Evolutionary conservation across 2,113 vertebrate genomes (phyloP).

Genomic region (Paratilapia polleni): DNA sequence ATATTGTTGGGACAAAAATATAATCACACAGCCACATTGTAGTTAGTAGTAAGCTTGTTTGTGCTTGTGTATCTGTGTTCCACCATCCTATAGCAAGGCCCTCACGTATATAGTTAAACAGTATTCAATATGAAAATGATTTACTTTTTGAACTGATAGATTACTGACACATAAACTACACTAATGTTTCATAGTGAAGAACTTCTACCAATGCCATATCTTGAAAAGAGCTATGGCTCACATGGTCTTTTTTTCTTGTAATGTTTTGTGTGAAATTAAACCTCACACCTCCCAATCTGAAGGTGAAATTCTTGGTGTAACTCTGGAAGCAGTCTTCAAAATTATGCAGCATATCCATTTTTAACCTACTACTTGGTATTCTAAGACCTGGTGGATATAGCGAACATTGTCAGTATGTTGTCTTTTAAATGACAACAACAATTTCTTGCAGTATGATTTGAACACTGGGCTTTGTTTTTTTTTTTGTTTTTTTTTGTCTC

Average conservation of each 20-base stretch:
- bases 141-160: too few species aligned
- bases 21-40: not conserved
- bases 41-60: not conserved
- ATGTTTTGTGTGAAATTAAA: not conserved
- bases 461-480: too few species aligned
- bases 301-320: not conserved
- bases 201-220: too few species aligned
- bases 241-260: not conserved
- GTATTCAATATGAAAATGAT: not conserved
- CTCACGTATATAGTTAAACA: not conserved
- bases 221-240: too few species aligned
- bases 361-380: not conserved
- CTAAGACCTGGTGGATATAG: not conserved
- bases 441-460: not conserved
- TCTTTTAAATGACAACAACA: not conserved
- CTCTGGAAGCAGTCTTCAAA: not conserved
- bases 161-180: too few species aligned
- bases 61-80: not conserved
- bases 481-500: not conserved
- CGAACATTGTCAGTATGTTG: not conserved
- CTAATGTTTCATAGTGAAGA: not conserved
- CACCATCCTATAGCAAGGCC: not conserved
- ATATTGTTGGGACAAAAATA: not conserved
- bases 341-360: not conserved
- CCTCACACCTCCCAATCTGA: not conserved